A percentile compares a stretch with the other conserved stretches of the same genome.
Conservation (phyloP, 2,888 invertebrate genomes). For the Sarcophaga rosellei region DNA sequence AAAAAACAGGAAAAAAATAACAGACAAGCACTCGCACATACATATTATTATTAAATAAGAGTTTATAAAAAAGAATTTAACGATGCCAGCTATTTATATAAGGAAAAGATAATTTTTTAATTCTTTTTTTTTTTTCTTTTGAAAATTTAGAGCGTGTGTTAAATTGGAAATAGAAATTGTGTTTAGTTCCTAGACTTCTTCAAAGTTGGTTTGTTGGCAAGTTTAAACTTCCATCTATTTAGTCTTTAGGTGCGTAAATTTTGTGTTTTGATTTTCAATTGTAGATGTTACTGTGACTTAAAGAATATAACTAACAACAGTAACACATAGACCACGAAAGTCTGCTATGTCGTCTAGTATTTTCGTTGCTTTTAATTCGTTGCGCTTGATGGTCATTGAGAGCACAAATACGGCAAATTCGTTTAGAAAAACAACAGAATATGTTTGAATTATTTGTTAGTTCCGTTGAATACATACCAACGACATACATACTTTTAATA, state of each 20-base stretch:
- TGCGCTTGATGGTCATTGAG: slow-evolving; percentile 64
- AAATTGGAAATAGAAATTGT: not conserved
- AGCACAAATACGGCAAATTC: slow-evolving; percentile 49
- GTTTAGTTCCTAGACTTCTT: not conserved
- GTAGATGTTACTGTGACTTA: not conserved
- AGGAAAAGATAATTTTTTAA: too few species aligned
- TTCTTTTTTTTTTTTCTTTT: not conserved
- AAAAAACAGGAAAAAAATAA: not conserved
- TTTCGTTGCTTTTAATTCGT: slow-evolving; percentile 62
- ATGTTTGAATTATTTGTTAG: slow-evolving; percentile 63
- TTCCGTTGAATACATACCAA: slow-evolving; percentile 49
- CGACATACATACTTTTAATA: not conserved
- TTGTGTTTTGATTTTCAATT: not conserved
- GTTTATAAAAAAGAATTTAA: too few species aligned
- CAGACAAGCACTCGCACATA: not conserved
- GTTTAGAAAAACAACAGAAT: slow-evolving; percentile 25
- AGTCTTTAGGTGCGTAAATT: slow-evolving; percentile 22
- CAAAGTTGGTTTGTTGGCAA: not conserved
- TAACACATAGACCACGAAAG: not conserved
- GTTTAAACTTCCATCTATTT: not conserved
- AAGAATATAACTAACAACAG: slow-evolving; percentile 1
- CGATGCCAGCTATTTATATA: too few species aligned
- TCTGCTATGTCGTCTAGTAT: slow-evolving; percentile 3
- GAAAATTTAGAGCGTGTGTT: slow-evolving; percentile 28
- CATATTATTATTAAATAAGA: too few species aligned